Base-by-base conservation (phyloP, 1,140 invertebrate species). In the Drosophila baimaii region DNA sequence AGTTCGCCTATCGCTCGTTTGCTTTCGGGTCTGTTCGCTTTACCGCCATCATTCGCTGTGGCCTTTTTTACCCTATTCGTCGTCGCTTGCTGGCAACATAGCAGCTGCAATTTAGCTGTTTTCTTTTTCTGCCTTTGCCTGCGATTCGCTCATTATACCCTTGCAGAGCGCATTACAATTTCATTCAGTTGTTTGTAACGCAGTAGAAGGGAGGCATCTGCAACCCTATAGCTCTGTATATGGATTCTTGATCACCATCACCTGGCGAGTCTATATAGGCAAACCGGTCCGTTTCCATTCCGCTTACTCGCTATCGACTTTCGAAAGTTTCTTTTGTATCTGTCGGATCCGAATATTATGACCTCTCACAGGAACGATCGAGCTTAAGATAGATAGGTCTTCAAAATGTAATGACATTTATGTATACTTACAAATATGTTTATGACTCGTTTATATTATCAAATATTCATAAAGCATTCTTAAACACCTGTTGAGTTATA, bases 31-130 rank as follows among this genome's bases (percentile, higher is more conserved):
- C 73, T 66, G 65, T 73, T 52, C 73, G 68, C 68, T 85, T 77
- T 84, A 55, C 72, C 55, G 43, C 35, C 64, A 51, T 75, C 59
- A 51, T 83, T 83, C 80, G 80, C 63, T 79, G 64, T 82, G 65
- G 79, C 72, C 66, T 74, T 79, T 81, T 82, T 75, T 82, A 83
- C 80, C 80, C 80, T 82, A 83, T 82, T 82, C 80, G 68, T 66
- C 57, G 77, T 66, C 68, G 77, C 51, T 63, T 33, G 77, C 62
- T 57, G 64, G 76, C 72, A 74, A 83, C 75, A 84, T 84, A 84
- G 81, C 81, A 84, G 81, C 81, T 84, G 81, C 81, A 84, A 84
- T 81, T 84, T 84, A 77, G 77, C 70, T 83, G 81, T 79, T 82
- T 54, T 63, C 59, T 57, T 56, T 62, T 66, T 72, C 43, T 70